phyloP scores from a whole-genome alignment of 2,888 invertebrate genomes.

The Ectemnius lituratus region DNA sequence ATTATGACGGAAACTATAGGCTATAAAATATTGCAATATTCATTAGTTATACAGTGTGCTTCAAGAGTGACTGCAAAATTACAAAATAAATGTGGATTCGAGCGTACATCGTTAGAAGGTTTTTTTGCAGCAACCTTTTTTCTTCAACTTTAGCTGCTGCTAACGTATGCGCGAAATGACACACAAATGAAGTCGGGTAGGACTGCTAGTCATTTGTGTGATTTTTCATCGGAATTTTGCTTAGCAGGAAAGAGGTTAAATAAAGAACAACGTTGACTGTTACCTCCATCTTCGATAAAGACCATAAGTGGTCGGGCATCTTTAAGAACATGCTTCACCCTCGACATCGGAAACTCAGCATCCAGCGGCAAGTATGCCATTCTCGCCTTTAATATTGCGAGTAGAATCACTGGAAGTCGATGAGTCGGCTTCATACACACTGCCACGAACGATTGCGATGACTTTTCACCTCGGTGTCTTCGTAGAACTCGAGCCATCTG shows the following conservation, averaged over 20 bases:
- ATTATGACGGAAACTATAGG: background rate
- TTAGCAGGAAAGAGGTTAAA: too few species aligned
- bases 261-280: slow-evolving; percentile 35
- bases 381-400: slow-evolving; percentile 90
- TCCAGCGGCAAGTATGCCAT: slow-evolving; percentile 92
- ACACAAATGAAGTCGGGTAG: too few species aligned
- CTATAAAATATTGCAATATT: background rate
- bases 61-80: too few species aligned
- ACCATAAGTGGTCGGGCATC: slow-evolving; percentile 86
- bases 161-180: too few species aligned
- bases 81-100: too few species aligned
- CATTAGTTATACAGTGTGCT: too few species aligned
- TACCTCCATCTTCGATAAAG: slow-evolving; percentile 84
- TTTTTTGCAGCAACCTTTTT: too few species aligned
- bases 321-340: slow-evolving; percentile 87
- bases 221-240: too few species aligned
- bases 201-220: too few species aligned
- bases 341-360: slow-evolving; percentile 83
- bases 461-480: slow-evolving; percentile 76
- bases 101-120: too few species aligned
- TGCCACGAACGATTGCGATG: slow-evolving; percentile 86
- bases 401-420: slow-evolving; percentile 82
- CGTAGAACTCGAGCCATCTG: slow-evolving; percentile 81
- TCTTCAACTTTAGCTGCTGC: too few species aligned
- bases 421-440: slow-evolving; percentile 90